phyloP scores from a whole-genome alignment of 2,113 vertebrate genomes.

The rat (Rattus norvegicus) region GRCr8 NC_086028.1:48048501-48049000 shows the following conservation, averaged over 20 bases:
- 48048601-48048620: slow-evolving; percentile 22
- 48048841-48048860: background rate
- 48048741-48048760: background rate
- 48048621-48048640: background rate
- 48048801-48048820: background rate
- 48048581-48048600: background rate
- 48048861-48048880: background rate
- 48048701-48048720: background rate
- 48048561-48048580: slow-evolving; percentile 29
- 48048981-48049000: background rate
- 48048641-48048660: background rate
- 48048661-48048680: background rate
- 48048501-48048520: background rate
- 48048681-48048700: background rate
- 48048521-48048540: background rate
- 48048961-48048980: background rate
- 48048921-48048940: slow-evolving; percentile 20
- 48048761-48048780: background rate
- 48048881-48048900: background rate
- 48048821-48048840: background rate
- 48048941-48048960: slow-evolving; percentile 5
- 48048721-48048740: background rate
- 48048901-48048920: background rate
- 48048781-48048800: background rate
- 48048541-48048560: background rate